Evolutionary conservation across 2,888 invertebrate genomes (phyloP).

Genomic region (Phragmatobia fuliginosa): DNA sequence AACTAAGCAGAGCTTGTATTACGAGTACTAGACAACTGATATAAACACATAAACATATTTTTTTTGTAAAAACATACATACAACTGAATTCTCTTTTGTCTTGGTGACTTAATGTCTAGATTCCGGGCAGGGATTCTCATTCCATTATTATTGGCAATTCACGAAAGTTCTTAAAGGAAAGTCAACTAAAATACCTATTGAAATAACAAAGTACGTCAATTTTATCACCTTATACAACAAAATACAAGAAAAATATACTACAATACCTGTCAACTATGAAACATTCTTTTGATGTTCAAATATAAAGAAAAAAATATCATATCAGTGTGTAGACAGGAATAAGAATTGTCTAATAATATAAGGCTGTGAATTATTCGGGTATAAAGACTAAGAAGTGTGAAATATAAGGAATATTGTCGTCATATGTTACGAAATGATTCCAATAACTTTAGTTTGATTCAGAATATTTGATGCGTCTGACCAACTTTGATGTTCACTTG

Average conservation of each 20-base stretch:
- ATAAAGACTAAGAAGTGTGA: neutral
- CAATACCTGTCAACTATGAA: neutral
- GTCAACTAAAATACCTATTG: neutral
- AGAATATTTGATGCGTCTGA: neutral
- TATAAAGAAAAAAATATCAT: neutral
- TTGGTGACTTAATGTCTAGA: neutral
- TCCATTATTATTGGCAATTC: neutral
- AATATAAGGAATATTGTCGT: neutral
- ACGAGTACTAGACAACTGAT: no score
- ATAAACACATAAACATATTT: no score
- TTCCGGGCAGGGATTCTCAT: neutral
- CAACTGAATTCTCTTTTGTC: no score
- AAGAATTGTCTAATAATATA: neutral
- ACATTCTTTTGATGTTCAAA: constrained; percentile 1
- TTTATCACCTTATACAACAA: neutral
- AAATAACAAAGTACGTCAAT: neutral
- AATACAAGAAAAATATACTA: no score
- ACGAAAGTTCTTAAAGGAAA: neutral
- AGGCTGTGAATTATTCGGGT: neutral
- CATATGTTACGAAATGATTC: neutral
- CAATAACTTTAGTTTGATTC: neutral
- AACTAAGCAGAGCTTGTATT: no score
- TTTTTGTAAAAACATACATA: no score
- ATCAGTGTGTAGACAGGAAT: constrained; percentile 1
- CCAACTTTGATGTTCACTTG: neutral